Base-by-base conservation (phyloP, 2,888 invertebrate genomes). In the Idaea dimidiata region DNA sequence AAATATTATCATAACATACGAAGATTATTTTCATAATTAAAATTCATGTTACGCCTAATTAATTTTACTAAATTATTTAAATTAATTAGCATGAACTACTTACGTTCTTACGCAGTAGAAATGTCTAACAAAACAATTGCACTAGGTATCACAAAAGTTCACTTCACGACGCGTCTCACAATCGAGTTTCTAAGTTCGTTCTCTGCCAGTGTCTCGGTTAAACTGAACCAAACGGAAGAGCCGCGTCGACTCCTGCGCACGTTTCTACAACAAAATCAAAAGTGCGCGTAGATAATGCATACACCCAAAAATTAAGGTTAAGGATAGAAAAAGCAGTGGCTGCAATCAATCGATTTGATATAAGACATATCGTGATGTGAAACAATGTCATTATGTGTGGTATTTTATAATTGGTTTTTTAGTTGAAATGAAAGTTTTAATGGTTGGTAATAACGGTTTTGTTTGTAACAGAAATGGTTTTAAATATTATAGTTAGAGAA, bases 271-370 rank as follows among this genome's bases (percentile, higher is more conserved):
- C 83, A 84, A 83, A 81, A 84, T 80, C 79, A 74, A 84, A 86
- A 81, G 75, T 72, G 82, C 82, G 84, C 80, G 80, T 79, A 83
- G 43, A 8, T 43, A 43, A 43, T 43, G 43, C 85, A 83, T 82
- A 83, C 82, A 83, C 85, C 85, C 79, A 81, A 82, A 79, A 87
- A 89, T 86, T 88, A 89, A 91, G 89, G 91, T 90, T 87, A 91
- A 91, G 89, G 89, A 91, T 89, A 85, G 74, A 77, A 84, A 83
- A 82, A 77, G 72, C 77, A 68, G 78, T 78, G 79, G 77, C 76
- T 32, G 68, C 77, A 76, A 70, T 79, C 80, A 80, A 83, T 81
- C 76, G 78, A 86, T 86, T 82, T 74, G 80, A 73, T 73, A 79
- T 78, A 14, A 43, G 43, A 43, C 10, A 43, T 43, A 14, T 43